A percentile compares a stretch with the other conserved stretches of the same genome.
phyloP scores from a whole-genome alignment of 2,797 vertebrate species.

The Hapalemur alaotrensis region DNA sequence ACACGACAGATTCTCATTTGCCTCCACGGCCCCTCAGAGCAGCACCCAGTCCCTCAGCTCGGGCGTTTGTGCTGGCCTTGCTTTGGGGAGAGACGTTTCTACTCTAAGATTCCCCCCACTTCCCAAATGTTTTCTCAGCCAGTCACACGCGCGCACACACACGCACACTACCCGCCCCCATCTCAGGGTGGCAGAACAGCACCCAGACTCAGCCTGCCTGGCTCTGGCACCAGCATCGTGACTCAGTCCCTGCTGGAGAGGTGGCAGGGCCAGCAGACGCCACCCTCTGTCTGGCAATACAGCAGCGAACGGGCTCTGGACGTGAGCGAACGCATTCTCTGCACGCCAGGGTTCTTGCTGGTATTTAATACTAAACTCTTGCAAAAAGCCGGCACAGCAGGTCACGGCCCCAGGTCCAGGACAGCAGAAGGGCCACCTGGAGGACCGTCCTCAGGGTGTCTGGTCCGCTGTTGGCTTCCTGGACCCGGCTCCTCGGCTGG shows the following conservation, averaged over 20 bases:
- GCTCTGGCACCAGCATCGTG: no score
- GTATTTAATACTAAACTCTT: accelerated
- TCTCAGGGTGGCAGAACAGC: neutral
- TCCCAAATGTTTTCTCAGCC: neutral
- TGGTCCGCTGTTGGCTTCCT: no score
- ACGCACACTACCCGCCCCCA: accelerated
- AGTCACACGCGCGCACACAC: accelerated
- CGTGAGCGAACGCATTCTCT: accelerated
- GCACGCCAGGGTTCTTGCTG: accelerated
- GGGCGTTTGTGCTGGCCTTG: neutral
- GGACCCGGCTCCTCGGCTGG: neutral
- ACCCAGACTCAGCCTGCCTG: accelerated
- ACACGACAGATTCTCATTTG: accelerated
- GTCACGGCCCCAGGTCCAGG: neutral
- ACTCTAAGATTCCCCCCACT: neutral
- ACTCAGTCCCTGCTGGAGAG: neutral
- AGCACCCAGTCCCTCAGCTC: accelerated
- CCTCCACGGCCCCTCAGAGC: accelerated
- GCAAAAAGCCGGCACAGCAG: no score
- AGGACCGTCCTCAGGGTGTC: neutral
- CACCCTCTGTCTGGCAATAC: neutral
- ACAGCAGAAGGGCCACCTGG: neutral
- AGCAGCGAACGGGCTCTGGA: accelerated
- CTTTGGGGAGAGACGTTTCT: neutral
- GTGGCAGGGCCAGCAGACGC: accelerated